Conservation (phyloP, 2,797 vertebrate genomes). For the Eospalax fontanierii region DNA sequence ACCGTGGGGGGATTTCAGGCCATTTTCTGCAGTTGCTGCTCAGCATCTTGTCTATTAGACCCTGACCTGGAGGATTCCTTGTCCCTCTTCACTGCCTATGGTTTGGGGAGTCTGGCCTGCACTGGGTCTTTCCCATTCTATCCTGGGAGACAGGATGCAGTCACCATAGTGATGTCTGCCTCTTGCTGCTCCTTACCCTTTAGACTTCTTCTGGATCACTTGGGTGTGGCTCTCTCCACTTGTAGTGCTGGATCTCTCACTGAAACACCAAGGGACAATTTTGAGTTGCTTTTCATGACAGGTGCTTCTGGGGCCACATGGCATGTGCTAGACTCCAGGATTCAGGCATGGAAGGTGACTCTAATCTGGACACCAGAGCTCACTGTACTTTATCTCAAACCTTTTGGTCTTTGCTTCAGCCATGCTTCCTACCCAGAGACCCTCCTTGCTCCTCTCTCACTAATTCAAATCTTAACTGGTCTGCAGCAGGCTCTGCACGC, state of each 20-base stretch:
- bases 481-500: not conserved
- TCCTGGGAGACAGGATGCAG: not conserved
- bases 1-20: not conserved
- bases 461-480: not conserved
- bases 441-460: not conserved
- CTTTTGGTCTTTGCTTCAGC: not conserved
- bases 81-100: not conserved
- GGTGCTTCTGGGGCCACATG: not conserved
- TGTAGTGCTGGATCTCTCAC: slow-evolving; percentile 74
- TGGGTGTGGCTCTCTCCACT: slow-evolving; percentile 74
- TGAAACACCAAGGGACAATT: slow-evolving; percentile 63
- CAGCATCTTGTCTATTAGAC: not conserved
- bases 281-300: not conserved
- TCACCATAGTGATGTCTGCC: not conserved
- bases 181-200: slow-evolving; percentile 13
- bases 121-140: not conserved
- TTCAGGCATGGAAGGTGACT: not conserved
- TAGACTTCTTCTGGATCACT: slow-evolving; percentile 64
- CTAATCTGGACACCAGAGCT: not conserved
- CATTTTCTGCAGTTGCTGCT: not conserved
- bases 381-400: not conserved
- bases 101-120: not conserved
- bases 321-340: not conserved
- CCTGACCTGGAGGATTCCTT: not conserved
- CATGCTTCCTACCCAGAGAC: fast-evolving